Evolutionary conservation across 2,113 vertebrate species (phyloP), one percentile per base, ranked within the genome.

Genomic region (Monopterus albus): DNA sequence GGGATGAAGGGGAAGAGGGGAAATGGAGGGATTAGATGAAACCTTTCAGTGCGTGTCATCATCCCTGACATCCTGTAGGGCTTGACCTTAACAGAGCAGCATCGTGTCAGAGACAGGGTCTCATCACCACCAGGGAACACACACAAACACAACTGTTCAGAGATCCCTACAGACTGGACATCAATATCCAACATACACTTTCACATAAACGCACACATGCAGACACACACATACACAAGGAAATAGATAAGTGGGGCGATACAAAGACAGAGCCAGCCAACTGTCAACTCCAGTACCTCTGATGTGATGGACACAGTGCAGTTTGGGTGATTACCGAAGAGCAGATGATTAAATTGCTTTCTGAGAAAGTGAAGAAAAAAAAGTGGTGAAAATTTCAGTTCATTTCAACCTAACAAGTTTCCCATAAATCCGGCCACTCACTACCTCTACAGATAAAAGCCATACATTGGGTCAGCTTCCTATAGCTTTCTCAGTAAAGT

Each of bases 51-150:
- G 89, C 82, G 84, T 89, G 88, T 89, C 88, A 93, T 92, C 90
- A 91, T 93, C 85, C 72, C 87, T 91, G 90, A 90, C 89, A 92
- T 92, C 91, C 88, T 92, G 89, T 91, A 90, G 88, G 88, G 86
- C 90, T 91, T 92, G 91, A 93, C 92, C 92, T 93, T 91, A 93
- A 92, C 90, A 88, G 87, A 91, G 87, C 85, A 87, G 84, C 85
- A 89, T 87, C 78, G 80, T 92, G 92, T 91, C 90, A 90, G 88
- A 87, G 82, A 79, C 82, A 78, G 85, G 84, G 84, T 87, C 86
- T 87, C 83, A 86, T 90, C 88, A 89, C 76, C 26, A 52, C 66
- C 38, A 29, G 18, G 67, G 56, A 68, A 43, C 55, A 61, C 36
- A 68, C 67, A 62, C 43, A 50, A 66, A 68, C 64, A 71, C 53